Conservation (phyloP, 2,888 invertebrate genomes). For the Dendrolimus houi region DNA sequence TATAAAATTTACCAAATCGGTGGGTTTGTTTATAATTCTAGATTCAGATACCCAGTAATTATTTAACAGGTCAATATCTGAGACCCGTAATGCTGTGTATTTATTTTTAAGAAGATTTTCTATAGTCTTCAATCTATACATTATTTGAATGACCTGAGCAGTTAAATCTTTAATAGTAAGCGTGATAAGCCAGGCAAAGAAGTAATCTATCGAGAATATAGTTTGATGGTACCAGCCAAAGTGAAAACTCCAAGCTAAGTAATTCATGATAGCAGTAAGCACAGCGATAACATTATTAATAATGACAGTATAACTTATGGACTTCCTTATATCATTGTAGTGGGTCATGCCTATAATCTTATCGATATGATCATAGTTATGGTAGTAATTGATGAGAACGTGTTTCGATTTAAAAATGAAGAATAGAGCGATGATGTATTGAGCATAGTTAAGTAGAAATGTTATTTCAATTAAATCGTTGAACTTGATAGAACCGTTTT, state of each 20-base stretch:
- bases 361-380: slow-evolving; percentile 18
- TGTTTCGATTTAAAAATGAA: slow-evolving; percentile 17
- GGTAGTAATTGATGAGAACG: slow-evolving; percentile 14
- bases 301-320: slow-evolving; percentile 4
- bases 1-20: slow-evolving; percentile 6
- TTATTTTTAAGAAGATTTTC: neutral
- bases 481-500: slow-evolving; percentile 9
- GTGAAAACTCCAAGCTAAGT: slow-evolving; percentile 6
- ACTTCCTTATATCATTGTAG: slow-evolving; percentile 15
- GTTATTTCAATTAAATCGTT: slow-evolving; percentile 11
- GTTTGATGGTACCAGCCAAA: slow-evolving; percentile 6
- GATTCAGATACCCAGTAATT: neutral
- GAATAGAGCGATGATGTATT: slow-evolving; percentile 18
- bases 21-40: slow-evolving; percentile 3
- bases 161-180: slow-evolving; percentile 14
- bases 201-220: slow-evolving; percentile 15
- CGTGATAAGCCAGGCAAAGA: slow-evolving; percentile 18
- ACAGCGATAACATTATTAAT: slow-evolving; percentile 4
- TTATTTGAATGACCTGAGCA: slow-evolving; percentile 19
- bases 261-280: slow-evolving; percentile 9
- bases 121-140: slow-evolving; percentile 16
- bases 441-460: slow-evolving; percentile 13
- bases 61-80: neutral
- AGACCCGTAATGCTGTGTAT: neutral
- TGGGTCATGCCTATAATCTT: slow-evolving; percentile 12